Evolutionary conservation across 92 coral and sea anemone genomes (phyloP), one percentile per base, ranked within the genome.

Genomic region (Palythoa heliodiscus): DNA sequence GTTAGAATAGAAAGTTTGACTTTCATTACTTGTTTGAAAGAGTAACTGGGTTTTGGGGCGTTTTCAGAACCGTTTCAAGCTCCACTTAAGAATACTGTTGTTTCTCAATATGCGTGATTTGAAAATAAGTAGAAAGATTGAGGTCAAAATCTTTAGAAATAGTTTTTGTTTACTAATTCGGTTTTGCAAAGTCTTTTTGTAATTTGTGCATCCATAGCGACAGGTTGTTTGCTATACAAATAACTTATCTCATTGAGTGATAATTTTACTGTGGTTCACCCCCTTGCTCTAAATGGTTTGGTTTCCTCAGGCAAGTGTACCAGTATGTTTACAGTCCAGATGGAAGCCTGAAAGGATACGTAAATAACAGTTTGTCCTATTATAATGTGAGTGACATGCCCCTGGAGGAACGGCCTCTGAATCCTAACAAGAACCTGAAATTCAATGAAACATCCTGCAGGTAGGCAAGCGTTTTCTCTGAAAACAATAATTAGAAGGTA

Each of bases 301-400:
- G 24, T 63, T n/a, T 63, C 69, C 50, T 23, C 76, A 94, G 98
- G 76, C 82, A 89, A 75, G 98, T 96, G 5, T 96, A 96, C 88
- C 86, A 87, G 84, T 83, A 86, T 53, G 91, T 88, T 4, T 96
- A 92, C 90, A 96, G 98, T 75, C 75, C 90, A 0, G 98, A 94
- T 53, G 96, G 98, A 9, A 91, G 87, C 40, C 70, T 96, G 20
- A 89, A 86, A 47, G 98, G 98, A 11, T 96, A 96, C 82, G 95
- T 96, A 39, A 87, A 96, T 68, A 91, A 94, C 86, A 94, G 96
- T 83, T 89, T 96, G 52, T 92, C 98, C 20, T 92, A 73, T 86
- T 94, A 90, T 68, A 92, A 94, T 76, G 86, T 94, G 55, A 47
- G 80, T 67, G 95, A 94, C 91, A 90, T 94, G 53, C 85, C 87